Conservation (phyloP, 92 coral and sea anemone genomes). For the Bergia sp. region DNA sequence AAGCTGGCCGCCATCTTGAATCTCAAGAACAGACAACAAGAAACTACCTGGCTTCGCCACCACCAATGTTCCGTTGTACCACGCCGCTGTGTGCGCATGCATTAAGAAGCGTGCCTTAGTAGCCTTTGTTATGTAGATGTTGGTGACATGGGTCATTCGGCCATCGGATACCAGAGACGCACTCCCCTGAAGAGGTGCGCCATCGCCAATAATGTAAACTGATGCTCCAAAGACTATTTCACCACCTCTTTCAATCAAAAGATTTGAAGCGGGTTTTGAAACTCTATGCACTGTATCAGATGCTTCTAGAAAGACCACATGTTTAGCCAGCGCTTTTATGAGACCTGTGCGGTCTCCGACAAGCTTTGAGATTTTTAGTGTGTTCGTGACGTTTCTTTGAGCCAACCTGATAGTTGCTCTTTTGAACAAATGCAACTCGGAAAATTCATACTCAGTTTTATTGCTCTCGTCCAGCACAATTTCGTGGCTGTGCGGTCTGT, state of each 20-base stretch:
- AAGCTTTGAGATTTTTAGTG: slow-evolving; percentile 46
- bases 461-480: slow-evolving; percentile 57
- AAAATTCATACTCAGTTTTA: slow-evolving; percentile 49
- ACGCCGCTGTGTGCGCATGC: slow-evolving; percentile 59
- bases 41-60: slow-evolving; percentile 53
- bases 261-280: slow-evolving; percentile 63
- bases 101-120: slow-evolving; percentile 46
- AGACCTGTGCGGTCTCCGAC: slow-evolving; percentile 69
- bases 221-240: slow-evolving; percentile 66
- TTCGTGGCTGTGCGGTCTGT: slow-evolving; percentile 45
- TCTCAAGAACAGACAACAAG: slow-evolving; percentile 59
- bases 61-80: slow-evolving; percentile 49
- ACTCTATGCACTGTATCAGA: slow-evolving; percentile 64
- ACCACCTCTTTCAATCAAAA: slow-evolving; percentile 53
- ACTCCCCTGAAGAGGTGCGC: slow-evolving; percentile 38
- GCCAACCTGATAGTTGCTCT: slow-evolving; percentile 52
- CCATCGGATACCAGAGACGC: slow-evolving; percentile 64
- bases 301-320: slow-evolving; percentile 56
- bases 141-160: slow-evolving; percentile 62
- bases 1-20: slow-evolving; percentile 68
- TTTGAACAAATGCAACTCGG: slow-evolving; percentile 55
- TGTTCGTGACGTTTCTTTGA: slow-evolving; percentile 29
- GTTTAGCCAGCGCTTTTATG: slow-evolving; percentile 54
- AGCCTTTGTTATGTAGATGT: slow-evolving; percentile 51
- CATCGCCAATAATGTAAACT: slow-evolving; percentile 62